Evolutionary conservation across 1,140 invertebrate genomes (phyloP).

Genomic region (Philaenus spumarius): DNA sequence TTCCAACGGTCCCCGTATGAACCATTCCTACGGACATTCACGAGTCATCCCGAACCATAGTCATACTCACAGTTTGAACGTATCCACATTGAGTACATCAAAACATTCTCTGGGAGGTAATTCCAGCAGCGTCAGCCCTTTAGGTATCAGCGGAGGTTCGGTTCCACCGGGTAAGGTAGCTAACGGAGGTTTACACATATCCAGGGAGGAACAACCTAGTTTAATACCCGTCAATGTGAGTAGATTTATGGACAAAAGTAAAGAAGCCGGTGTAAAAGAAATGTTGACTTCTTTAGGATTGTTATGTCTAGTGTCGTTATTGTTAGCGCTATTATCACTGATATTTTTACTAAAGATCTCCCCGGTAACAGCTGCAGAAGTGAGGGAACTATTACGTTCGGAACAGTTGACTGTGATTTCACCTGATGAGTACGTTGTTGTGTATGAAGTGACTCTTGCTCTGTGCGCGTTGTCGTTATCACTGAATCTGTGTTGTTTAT

Average conservation of each 20-base stretch:
- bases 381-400: constrained; percentile 46
- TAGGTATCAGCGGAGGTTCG: too few species aligned
- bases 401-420: constrained; percentile 49
- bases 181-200: constrained; percentile 34
- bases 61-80: constrained; percentile 52
- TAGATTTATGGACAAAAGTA: constrained; percentile 3
- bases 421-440: constrained; percentile 72
- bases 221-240: background rate
- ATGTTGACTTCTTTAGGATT: constrained; percentile 78
- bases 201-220: constrained; percentile 7
- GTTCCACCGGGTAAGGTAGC: constrained; percentile 25
- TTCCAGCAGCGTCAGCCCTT: constrained; percentile 46
- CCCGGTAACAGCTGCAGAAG: constrained; percentile 48
- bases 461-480: constrained; percentile 80
- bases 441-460: constrained; percentile 85
- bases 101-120: constrained; percentile 66
- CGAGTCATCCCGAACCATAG: background rate
- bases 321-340: constrained; percentile 73
- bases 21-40: constrained; percentile 5
- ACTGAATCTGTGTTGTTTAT: constrained; percentile 80
- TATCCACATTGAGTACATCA: constrained; percentile 57
- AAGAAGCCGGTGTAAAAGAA: constrained; percentile 57
- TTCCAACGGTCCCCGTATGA: background rate
- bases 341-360: constrained; percentile 82
- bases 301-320: constrained; percentile 73